Evolutionary conservation across 2,888 invertebrate genomes (phyloP).

Genomic region (Aspidapion aeneum): DNA sequence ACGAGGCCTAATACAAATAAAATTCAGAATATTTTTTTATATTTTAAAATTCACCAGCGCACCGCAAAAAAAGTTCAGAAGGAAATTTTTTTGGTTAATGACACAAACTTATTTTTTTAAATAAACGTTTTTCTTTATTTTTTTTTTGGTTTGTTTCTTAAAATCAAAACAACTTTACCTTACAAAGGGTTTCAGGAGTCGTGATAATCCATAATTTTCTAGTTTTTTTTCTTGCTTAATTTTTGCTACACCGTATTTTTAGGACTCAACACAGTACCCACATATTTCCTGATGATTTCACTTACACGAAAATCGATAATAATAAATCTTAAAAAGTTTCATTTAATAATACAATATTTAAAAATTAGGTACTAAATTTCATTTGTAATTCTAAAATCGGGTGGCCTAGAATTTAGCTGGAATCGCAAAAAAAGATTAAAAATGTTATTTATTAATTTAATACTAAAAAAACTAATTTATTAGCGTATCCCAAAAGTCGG

Average conservation of each 20-base stretch:
- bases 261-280: constrained; percentile 48
- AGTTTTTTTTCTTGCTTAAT: constrained; percentile 25
- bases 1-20: too few species aligned
- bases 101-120: too few species aligned
- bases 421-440: too few species aligned
- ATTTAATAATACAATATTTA: not conserved
- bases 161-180: constrained; percentile 44
- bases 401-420: constrained; percentile 6
- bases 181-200: constrained; percentile 41
- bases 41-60: too few species aligned
- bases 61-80: too few species aligned
- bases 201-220: constrained; percentile 47
- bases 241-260: not conserved
- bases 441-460: too few species aligned
- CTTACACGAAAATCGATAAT: constrained; percentile 18
- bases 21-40: too few species aligned
- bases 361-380: not conserved
- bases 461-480: too few species aligned
- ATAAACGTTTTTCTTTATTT: constrained; percentile 39
- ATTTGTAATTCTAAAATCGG: not conserved
- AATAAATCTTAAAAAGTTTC: constrained; percentile 16
- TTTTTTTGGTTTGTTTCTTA: constrained; percentile 34
- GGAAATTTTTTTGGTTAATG: too few species aligned
- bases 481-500: too few species aligned
- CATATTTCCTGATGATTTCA: constrained; percentile 37